A percentile compares a stretch with the other conserved stretches of the same genome.
phyloP scores from a whole-genome alignment of 1,140 invertebrate genomes.

The Calephelis virginiensis region DNA sequence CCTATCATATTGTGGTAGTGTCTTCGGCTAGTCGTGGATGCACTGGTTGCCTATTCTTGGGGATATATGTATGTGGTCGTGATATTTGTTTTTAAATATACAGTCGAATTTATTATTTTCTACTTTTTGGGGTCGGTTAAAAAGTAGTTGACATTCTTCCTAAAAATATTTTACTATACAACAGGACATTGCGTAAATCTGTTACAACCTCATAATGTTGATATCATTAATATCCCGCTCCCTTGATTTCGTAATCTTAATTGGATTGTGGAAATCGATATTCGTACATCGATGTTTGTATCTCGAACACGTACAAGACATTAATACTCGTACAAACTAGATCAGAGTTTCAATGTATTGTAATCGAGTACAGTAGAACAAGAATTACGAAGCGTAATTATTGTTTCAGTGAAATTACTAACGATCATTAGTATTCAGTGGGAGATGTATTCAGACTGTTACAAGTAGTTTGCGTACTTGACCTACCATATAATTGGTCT shows the following conservation, averaged over 20 bases:
- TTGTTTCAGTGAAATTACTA: constrained; percentile 1
- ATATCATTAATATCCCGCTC: neutral
- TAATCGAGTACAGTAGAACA: constrained; percentile 5
- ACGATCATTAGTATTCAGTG: constrained; percentile 7
- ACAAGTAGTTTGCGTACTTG: constrained; percentile 2
- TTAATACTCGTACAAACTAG: constrained; percentile 12
- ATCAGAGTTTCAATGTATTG: constrained; percentile 10
- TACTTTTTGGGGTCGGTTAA: too few species aligned
- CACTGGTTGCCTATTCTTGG: too few species aligned
- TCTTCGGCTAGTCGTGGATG: too few species aligned
- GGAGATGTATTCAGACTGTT: constrained; percentile 4
- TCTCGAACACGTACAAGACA: neutral
- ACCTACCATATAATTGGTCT: neutral
- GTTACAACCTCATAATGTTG: neutral
- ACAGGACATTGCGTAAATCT: too few species aligned
- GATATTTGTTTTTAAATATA: too few species aligned
- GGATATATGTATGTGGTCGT: too few species aligned
- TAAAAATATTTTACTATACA: too few species aligned
- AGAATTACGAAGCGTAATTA: constrained; percentile 6
- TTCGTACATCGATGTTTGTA: neutral
- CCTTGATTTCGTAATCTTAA: constrained; percentile 4
- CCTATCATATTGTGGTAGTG: too few species aligned
- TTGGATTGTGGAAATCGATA: constrained; percentile 3
- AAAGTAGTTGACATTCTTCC: too few species aligned
- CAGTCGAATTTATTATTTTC: too few species aligned